Evolutionary conservation across 2,888 invertebrate species (phyloP).

Genomic region (Sipha maydis): DNA sequence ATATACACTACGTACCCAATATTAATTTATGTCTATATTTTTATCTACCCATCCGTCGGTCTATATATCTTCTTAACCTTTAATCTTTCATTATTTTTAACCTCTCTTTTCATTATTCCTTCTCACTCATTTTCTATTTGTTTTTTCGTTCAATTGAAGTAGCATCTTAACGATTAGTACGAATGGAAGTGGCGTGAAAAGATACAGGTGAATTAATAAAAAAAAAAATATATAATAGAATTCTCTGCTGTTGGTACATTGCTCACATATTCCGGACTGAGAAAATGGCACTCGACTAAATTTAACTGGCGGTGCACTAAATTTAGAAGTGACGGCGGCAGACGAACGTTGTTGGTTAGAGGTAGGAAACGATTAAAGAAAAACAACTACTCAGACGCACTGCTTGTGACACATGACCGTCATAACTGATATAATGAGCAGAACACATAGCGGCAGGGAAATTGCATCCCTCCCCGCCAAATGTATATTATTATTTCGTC

Average conservation of each 20-base stretch:
- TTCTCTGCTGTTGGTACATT: not conserved
- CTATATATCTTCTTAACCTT: no score
- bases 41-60: no score
- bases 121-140: not conserved
- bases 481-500: not conserved
- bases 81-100: no score
- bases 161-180: not conserved
- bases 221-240: not conserved
- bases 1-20: no score
- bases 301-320: conserved; percentile 51
- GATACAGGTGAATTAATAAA: not conserved
- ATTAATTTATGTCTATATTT: no score
- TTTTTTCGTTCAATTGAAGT: not conserved
- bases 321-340: conserved; percentile 37
- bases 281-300: conserved; percentile 58
- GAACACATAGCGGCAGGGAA: not conserved
- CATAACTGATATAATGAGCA: conserved; percentile 55
- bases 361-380: conserved; percentile 44
- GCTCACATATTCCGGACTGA: conserved; percentile 40
- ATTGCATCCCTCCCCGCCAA: not conserved
- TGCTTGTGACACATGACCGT: conserved; percentile 49
- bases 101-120: no score
- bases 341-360: not conserved
- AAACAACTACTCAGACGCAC: conserved; percentile 22
- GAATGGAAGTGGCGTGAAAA: not conserved